Conservation (phyloP, 2,113 vertebrate species). For the Myiagra hebetior region DNA sequence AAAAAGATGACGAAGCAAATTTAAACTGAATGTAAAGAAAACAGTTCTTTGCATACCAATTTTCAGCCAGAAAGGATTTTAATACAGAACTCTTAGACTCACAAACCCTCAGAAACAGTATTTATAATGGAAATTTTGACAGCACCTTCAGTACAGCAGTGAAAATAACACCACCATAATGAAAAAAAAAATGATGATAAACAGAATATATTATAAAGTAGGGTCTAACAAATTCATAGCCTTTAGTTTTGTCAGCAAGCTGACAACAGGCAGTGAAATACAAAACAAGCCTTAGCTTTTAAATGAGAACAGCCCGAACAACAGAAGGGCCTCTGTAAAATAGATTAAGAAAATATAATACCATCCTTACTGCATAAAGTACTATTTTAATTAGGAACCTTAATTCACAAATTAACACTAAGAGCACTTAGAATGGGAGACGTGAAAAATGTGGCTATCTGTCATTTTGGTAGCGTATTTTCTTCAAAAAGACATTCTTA, state of each 20-base stretch:
- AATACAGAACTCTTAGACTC: conserved; percentile 9
- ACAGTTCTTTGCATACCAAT: conserved; percentile 9
- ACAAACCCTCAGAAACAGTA: conserved; percentile 29
- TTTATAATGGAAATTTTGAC: conserved; percentile 66
- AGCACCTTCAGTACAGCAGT: conserved; percentile 22
- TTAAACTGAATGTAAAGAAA: conserved; percentile 44
- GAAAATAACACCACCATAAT: conserved; percentile 56
- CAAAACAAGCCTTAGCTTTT: conserved; percentile 38
- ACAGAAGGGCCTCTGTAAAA: conserved; percentile 15
- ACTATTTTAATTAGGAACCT: conserved; percentile 29
- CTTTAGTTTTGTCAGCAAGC: conserved; percentile 58
- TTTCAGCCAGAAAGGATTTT: conserved; percentile 43
- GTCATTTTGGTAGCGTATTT: not conserved
- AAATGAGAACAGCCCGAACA: conserved; percentile 22
- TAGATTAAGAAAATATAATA: conserved; percentile 29
- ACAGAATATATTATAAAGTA: conserved; percentile 64
- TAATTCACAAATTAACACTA: conserved; percentile 36
- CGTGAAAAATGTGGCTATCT: conserved; percentile 1
- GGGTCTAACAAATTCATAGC: conserved; percentile 56
- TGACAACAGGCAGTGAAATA: conserved; percentile 30
- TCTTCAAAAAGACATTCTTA: not conserved
- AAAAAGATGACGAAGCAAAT: conserved; percentile 51
- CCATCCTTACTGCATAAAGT: not conserved
- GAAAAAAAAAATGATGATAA: conserved; percentile 65
- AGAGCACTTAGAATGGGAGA: not conserved